Base-by-base conservation (phyloP, 2,797 vertebrate genomes). In the Pseudotriccus pelzelni region DNA sequence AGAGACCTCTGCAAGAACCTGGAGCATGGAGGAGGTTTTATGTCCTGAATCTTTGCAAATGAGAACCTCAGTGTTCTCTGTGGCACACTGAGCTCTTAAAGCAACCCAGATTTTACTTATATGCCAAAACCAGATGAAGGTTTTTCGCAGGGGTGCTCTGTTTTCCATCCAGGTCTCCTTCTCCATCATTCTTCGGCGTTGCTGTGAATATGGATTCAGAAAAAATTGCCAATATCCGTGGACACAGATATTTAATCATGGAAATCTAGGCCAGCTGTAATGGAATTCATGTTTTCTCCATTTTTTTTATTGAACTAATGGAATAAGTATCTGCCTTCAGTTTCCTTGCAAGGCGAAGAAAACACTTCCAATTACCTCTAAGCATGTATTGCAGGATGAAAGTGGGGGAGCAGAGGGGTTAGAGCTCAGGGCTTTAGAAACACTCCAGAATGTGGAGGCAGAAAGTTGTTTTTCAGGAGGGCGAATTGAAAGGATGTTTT, bases 11-110 rank as follows among this genome's bases (percentile, higher is more conserved):
- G 70, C 37, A 53, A 82, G 83, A 77, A 70, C 52, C 34, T n/a
- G 44, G 58, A 78, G 34, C 70, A 37, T 2, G 53, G 70, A 70
- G 66, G 34, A 32, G 19, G 43, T 58, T 74, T 76, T 76, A 43
- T 52, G 73, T 44, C 67, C 89, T 30, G 67, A 73, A 75, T 87
- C 59, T 60, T 64, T 90, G 91, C 87, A 93, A 92, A 85, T 91
- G 73, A 81, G 76, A 78, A 75, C 81, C 52, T 78, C 25, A 7
- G 14, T 64, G 55, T 22, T 93, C 89, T 85, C 87, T 64, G 69
- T 37, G 62, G 58, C 75, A 44, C 6, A 13, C 58, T 49, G 69
- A 96, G 69, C 58, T 86, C 58, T 69, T 89, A 58, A 72, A 91
- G 59, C 55, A 76, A 32, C 39, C 39, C 49, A 25, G 55, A 28